Base-by-base conservation (phyloP, 2,797 vertebrate genomes). In the Sarcoramphus papa region DNA sequence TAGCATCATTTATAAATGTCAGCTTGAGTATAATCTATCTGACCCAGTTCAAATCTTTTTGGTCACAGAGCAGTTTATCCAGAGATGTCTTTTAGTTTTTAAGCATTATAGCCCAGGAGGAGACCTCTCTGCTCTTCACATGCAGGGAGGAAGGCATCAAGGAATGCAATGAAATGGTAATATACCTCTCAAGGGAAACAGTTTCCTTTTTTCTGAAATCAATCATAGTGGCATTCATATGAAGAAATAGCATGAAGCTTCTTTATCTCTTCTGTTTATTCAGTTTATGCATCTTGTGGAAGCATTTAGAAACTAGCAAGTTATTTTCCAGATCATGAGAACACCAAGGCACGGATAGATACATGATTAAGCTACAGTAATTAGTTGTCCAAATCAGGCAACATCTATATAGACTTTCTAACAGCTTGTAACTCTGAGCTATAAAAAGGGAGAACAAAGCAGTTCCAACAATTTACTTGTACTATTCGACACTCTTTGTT, bases 131-230 rank as follows among this genome's bases (percentile, higher is more conserved):
- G 35, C 63, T 95, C 78, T 84, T 89, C 79, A 77, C n/a, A 81
- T 47, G 41, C 12, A 65, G 70, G 57, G 73, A 97, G 64, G 73
- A 95, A 97, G 51, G 35, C 84, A 96, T 84, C 72, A 79, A 93
- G 79, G 86, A 97, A 97, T 94, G 93, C 95, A 97, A 96, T 87
- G 56, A 96, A 97, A 97, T 95, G 64, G 92, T 96, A 96, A 97
- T 94, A 92, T 84, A 91, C 37, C 93, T 97, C 90, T 96, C 77
- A 91, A 87, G 81, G 70, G 85, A 96, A 97, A 97, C 30, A 51
- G 90, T 90, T 97, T 96, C 74, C 81, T 88, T 97, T 95, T 41
- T 88, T 93, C 89, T 94, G 69, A 97, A 97, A 97, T 97, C 94
- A 96, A 92, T 97, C 96, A 96, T 74, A 78, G 53, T 82, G 83